Conservation (phyloP, 2,888 invertebrate genomes). For the Rhamnusium bicolor region DNA sequence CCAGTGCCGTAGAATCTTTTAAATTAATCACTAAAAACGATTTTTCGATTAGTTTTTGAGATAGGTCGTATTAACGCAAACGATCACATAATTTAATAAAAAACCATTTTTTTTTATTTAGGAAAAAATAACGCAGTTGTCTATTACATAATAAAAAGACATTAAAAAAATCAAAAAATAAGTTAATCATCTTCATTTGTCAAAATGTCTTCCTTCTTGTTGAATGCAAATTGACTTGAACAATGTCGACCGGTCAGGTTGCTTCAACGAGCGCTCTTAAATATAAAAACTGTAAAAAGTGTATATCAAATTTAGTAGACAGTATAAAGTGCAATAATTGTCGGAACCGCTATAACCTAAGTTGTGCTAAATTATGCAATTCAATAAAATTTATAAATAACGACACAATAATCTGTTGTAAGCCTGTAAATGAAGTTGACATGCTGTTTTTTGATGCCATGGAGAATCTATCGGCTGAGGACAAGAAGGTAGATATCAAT, state of each 20-base stretch:
- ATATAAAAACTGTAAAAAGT: not conserved
- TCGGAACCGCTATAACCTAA: not conserved
- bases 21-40: no score
- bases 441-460: not conserved
- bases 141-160: no score
- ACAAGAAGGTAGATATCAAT: conserved; percentile 11
- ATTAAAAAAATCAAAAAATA: no score
- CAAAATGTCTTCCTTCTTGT: no score
- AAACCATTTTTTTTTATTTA: no score
- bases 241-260: not conserved
- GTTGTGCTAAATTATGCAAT: not conserved
- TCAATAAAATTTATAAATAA: not conserved
- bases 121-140: no score
- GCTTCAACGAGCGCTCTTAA: not conserved
- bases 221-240: no score
- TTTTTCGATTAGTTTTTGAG: no score
- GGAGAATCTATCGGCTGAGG: not conserved
- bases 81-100: no score
- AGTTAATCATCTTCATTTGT: no score
- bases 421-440: not conserved
- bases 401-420: not conserved
- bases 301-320: not conserved
- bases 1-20: no score
- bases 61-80: no score
- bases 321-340: not conserved